These are phyloP conservation scores for Apocheima hispidaria DNA, from an alignment of 2,888 invertebrate species.

Conservation along the genomic window DNA sequence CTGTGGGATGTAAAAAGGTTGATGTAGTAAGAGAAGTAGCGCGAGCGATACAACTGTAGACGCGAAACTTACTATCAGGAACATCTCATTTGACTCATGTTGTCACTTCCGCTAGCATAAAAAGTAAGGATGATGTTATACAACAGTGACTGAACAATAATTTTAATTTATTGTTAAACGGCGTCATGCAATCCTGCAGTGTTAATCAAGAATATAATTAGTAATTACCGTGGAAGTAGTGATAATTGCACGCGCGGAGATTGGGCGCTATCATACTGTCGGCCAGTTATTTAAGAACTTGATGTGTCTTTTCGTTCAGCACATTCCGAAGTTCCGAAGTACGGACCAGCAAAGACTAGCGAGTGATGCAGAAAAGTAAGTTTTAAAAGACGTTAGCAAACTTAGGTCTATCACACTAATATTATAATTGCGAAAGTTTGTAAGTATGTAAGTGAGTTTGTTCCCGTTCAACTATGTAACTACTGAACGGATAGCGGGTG, in stretches of 20 bases:
- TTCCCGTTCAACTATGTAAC: too few relatives aligned
- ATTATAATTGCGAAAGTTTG: too few relatives aligned
- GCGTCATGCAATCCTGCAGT: not conserved
- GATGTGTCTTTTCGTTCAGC: slow-evolving; percentile 73
- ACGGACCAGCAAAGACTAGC: slow-evolving; percentile 60
- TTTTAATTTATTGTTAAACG: not conserved
- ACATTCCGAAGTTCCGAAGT: slow-evolving; percentile 78
- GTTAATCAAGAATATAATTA: not conserved
- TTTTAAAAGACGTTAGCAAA: not conserved
- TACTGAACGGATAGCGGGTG: too few relatives aligned
- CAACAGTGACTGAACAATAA: not conserved
- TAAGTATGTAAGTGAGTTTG: too few relatives aligned
- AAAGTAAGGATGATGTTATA: not conserved
- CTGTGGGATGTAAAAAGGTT: too few relatives aligned
- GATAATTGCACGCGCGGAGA: slow-evolving; percentile 31
- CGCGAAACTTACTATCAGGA: too few relatives aligned
- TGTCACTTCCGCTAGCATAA: not conserved
- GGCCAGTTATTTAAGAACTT: slow-evolving; percentile 76
- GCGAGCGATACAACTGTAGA: too few relatives aligned
- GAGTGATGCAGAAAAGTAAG: slow-evolving; percentile 8
- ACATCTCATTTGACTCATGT: not conserved
- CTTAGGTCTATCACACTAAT: too few relatives aligned
- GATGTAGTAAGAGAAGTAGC: too few relatives aligned
- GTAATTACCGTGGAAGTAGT: slow-evolving; percentile 12
- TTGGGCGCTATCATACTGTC: slow-evolving; percentile 55